These are phyloP conservation scores for Salarias fasciatus DNA, from an alignment of 2,797 vertebrate species.

Conservation along the genomic window DNA sequence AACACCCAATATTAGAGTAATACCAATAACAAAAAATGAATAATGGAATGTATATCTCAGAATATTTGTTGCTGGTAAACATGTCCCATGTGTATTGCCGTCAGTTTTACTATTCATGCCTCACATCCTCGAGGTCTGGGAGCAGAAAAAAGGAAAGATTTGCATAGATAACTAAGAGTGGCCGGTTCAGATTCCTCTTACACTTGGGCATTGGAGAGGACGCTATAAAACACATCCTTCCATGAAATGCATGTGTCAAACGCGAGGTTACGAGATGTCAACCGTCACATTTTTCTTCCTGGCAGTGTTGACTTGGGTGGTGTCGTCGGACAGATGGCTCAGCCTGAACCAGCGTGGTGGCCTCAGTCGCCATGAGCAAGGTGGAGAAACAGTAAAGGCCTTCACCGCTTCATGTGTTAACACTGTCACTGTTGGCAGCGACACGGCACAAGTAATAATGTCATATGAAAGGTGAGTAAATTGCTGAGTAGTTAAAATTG, in stretches of 20 bases:
- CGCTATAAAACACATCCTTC: conserved; percentile 75
- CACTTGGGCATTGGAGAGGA: conserved; percentile 45
- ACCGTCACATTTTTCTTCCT: conserved; percentile 65
- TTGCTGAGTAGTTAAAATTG: conserved; percentile 8
- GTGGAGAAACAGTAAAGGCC: conserved; percentile 26
- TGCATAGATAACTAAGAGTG: conserved; percentile 54
- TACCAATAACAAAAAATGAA: too few relatives aligned
- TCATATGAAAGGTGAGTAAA: conserved; percentile 73
- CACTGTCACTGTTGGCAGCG: conserved; percentile 25
- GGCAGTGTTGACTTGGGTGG: conserved; percentile 71
- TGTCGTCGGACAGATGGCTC: conserved; percentile 50
- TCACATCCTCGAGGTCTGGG: conserved; percentile 34
- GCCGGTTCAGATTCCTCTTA: conserved; percentile 55
- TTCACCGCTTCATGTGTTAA: conserved; percentile 29
- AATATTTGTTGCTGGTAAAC: conserved; percentile 7
- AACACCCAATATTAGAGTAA: too few relatives aligned
- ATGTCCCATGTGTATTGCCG: conserved; percentile 20
- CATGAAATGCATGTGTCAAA: conserved; percentile 50
- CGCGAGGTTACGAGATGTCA: conserved; percentile 80
- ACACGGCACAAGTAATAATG: conserved; percentile 20
- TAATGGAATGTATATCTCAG: too few relatives aligned
- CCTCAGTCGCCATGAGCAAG: conserved; percentile 15
- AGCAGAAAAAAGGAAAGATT: conserved; percentile 13
- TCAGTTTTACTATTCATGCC: conserved; percentile 15
- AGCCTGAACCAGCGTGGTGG: conserved; percentile 32